phyloP scores from a whole-genome alignment of 2,888 invertebrate species.

The Hemistola chrysoprasaria region DNA sequence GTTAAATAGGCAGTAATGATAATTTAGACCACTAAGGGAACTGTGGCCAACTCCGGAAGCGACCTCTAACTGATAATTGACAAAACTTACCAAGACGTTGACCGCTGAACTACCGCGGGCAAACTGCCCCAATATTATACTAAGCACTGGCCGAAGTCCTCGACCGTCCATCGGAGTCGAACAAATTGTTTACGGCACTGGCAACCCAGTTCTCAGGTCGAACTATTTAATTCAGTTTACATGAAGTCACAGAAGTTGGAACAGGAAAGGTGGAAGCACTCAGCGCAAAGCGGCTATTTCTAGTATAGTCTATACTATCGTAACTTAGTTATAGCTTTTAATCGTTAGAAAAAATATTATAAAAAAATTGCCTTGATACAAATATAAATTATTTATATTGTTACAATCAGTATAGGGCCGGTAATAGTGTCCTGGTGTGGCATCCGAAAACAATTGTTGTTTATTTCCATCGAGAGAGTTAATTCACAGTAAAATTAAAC shows the following conservation, averaged over 20 bases:
- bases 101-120: conserved; percentile 22
- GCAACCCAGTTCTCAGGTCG: conserved; percentile 63
- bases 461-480: conserved; percentile 32
- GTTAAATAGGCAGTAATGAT: too few relatives aligned
- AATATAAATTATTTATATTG: conserved; percentile 5
- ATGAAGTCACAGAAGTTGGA: conserved; percentile 51
- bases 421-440: conserved; percentile 24
- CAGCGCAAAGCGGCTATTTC: conserved; percentile 19
- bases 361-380: too few relatives aligned
- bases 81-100: conserved; percentile 25
- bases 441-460: conserved; percentile 33
- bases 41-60: too few relatives aligned
- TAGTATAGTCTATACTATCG: too few relatives aligned
- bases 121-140: conserved; percentile 37
- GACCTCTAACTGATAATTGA: conserved; percentile 14
- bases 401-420: conserved; percentile 19
- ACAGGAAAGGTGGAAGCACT: conserved; percentile 54
- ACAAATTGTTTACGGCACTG: conserved; percentile 59
- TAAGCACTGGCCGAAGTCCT: conserved; percentile 25
- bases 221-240: conserved; percentile 73
- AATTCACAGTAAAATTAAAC: conserved; percentile 40
- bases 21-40: too few relatives aligned
- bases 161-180: conserved; percentile 44
- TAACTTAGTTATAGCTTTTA: too few relatives aligned
- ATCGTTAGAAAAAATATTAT: too few relatives aligned